Conservation (phyloP, 2,888 invertebrate genomes). For the Chrysolina oricalcia region DNA sequence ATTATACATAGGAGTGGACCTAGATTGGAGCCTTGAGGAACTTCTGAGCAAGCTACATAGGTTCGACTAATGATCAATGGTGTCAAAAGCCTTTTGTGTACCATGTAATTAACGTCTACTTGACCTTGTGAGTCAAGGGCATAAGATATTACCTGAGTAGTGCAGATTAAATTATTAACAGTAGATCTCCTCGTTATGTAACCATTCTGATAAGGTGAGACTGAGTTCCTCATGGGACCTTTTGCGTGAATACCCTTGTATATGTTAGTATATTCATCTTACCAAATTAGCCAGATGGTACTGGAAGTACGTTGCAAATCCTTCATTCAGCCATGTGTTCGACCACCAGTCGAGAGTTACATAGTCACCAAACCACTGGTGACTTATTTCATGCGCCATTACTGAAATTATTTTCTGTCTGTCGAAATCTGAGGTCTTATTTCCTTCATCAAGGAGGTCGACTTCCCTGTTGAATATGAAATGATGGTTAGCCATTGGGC, state of each 20-base stretch:
- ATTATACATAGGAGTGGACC: no score
- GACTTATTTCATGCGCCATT: constrained; percentile 84
- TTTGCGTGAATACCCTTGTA: background rate
- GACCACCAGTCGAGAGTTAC: constrained; percentile 86
- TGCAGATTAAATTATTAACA: no score
- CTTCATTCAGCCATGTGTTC: constrained; percentile 83
- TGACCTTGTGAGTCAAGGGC: no score
- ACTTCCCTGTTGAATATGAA: constrained; percentile 53
- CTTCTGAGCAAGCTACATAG: no score
- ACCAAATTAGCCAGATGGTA: constrained; percentile 78
- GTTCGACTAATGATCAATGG: no score
- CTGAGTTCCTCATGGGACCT: no score
- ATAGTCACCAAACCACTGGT: constrained; percentile 88
- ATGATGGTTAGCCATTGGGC: background rate
- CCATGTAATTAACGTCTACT: no score
- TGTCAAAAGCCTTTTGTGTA: no score
- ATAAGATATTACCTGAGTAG: no score
- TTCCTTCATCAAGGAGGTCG: constrained; percentile 55
- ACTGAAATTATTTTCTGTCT: constrained; percentile 78
- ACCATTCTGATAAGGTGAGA: no score
- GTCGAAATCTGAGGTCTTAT: constrained; percentile 47
- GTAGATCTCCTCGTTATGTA: no score
- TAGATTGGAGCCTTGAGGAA: no score
- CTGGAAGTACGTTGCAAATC: constrained; percentile 83
- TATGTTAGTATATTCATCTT: constrained; percentile 48